Evolutionary conservation across 2,797 vertebrate genomes (phyloP), one percentile per base, ranked within the genome.

Genomic region (Mastacembelus armatus): DNA sequence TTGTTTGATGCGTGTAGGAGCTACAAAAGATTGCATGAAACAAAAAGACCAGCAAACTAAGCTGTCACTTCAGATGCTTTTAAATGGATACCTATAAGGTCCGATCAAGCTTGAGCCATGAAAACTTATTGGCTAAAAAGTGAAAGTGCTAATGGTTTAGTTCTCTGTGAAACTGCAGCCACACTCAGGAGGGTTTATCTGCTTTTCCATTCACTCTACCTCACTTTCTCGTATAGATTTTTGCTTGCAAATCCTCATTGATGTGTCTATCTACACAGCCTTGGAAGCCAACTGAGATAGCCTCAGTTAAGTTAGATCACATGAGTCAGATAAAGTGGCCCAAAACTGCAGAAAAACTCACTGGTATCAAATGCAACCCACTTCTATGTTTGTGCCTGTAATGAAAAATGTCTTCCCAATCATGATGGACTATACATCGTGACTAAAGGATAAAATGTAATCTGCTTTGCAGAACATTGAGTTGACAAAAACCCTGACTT

Each of bases 1-100:
- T 85, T 85, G n/a, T 65, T 79, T 63, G 61, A 74, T 70, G 76
- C 71, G 75, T 76, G 58, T 84, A 59, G 60, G 26, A 62, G 55
- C 45, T 38, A 75, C 66, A 81, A 75, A 79, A 63, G 71, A 60
- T 44, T 27, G 44, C 74, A 72, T 44, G 38, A 77, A 85, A 77
- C 4, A 4, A 68, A 64, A 52, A 40, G 47, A 66, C 12, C 51
- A 51, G 18, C 15, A 47, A n/a, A 48, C 27, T 16, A 45, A 66
- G 5, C 40, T 54, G 52, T 51, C 57, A 36, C 67, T 77, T 81
- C 51, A 56, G 26, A 62, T 35, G 45, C 48, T 77, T 74, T 71
- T 54, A 80, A 67, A 61, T 38, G 33, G 30, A 33, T 35, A 18
- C 35, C 18, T 45, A 27, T 45, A 43, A 50, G 29, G 49, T 57